Evolutionary conservation across 2,113 vertebrate genomes (phyloP).

Genomic region (Oryzias melastigma): DNA sequence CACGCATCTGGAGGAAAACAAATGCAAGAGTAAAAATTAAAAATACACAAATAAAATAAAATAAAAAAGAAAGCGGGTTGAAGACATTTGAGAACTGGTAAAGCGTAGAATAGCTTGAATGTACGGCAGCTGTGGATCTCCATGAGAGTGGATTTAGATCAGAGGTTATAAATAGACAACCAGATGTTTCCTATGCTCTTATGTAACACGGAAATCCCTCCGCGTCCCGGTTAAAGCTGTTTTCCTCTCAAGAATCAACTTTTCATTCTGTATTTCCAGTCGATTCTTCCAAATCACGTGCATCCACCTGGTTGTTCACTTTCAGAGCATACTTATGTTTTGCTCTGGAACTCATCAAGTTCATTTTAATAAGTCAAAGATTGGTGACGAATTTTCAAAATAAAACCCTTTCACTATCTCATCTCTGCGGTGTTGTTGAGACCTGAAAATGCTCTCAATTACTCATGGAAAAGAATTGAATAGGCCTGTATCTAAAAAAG

Average conservation of each 20-base stretch:
- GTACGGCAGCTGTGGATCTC: too few relatives aligned
- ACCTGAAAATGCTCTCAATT: too few relatives aligned
- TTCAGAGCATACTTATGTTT: not conserved
- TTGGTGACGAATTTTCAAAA: conserved; percentile 1
- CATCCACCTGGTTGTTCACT: not conserved
- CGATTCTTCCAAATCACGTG: not conserved
- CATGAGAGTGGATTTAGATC: conserved; percentile 39
- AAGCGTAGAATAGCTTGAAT: too few relatives aligned
- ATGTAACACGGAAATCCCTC: conserved; percentile 5
- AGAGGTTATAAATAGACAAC: conserved; percentile 47
- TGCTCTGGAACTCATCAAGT: not conserved
- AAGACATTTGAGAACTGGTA: too few relatives aligned
- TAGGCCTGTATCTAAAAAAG: too few relatives aligned
- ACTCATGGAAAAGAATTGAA: too few relatives aligned
- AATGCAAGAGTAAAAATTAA: too few relatives aligned
- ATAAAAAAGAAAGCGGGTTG: too few relatives aligned
- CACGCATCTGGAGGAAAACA: too few relatives aligned
- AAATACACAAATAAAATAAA: too few relatives aligned
- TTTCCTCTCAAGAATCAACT: not conserved
- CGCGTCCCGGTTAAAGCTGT: not conserved
- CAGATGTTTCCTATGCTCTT: conserved; percentile 49
- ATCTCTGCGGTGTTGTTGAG: too few relatives aligned
- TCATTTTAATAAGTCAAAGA: not conserved
- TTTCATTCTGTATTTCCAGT: not conserved
- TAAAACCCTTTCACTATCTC: not conserved